Percentiles rank a stretch among this genome's conserved stretches.
These are phyloP conservation scores for Eurystomus glaucurus DNA, from an alignment of 2,797 vertebrate species.

Conservation along the genomic window DNA sequence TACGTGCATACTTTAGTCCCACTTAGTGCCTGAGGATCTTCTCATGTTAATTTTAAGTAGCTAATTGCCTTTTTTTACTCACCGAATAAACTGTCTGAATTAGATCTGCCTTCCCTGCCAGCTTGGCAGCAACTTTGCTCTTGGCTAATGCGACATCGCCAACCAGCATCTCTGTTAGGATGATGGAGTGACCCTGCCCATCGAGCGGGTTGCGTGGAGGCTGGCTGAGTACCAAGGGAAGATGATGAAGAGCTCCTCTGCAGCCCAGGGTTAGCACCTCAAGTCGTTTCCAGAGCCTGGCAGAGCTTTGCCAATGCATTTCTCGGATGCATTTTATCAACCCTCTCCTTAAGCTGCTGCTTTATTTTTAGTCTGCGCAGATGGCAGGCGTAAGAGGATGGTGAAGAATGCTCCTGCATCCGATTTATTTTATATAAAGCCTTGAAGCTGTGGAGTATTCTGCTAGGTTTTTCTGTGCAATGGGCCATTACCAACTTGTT, in stretches of 20 bases:
- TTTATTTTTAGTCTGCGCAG: conserved; percentile 52
- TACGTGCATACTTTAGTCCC: rapidly evolving
- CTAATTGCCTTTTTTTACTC: not conserved
- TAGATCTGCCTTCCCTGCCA: not conserved
- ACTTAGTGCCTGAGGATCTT: not conserved
- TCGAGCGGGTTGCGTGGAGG: rapidly evolving
- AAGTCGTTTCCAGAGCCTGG: not conserved
- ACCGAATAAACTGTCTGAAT: not conserved
- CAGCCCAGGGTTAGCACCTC: not conserved
- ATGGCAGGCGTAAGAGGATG: conserved; percentile 30
- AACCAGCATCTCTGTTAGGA: rapidly evolving
- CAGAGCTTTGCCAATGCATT: not conserved
- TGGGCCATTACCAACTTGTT: not conserved
- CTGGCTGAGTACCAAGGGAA: not conserved
- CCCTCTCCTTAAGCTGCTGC: not conserved
- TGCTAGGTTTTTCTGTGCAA: not conserved
- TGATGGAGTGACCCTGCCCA: not conserved
- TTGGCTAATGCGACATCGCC: rapidly evolving
- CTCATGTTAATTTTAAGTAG: not conserved
- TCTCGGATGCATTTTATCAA: not conserved
- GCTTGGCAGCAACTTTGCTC: not conserved
- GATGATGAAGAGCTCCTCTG: not conserved
- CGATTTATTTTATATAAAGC: not conserved
- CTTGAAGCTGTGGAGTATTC: not conserved
- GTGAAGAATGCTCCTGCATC: not conserved